Evolutionary conservation across 1,140 invertebrate species (phyloP).

Genomic region (Hestina assimilis): DNA sequence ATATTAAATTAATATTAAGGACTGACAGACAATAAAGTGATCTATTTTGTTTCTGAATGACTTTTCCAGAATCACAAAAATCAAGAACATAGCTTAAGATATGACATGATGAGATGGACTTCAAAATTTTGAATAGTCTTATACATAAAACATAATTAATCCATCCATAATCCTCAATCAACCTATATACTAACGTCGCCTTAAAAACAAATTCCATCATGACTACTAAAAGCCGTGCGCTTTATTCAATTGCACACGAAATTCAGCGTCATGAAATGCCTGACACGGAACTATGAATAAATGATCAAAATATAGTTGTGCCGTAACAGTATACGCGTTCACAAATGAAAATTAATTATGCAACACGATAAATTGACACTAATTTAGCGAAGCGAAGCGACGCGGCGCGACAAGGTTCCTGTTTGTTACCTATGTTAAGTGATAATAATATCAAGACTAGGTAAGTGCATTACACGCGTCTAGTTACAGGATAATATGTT

Average conservation of each 20-base stretch:
- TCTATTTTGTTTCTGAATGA: too few relatives aligned
- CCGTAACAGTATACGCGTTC: conserved; percentile 49
- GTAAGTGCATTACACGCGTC: conserved; percentile 19
- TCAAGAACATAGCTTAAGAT: too few relatives aligned
- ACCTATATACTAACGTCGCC: not conserved
- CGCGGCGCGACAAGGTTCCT: conserved; percentile 36
- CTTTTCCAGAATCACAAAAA: too few relatives aligned
- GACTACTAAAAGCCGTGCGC: conserved; percentile 14
- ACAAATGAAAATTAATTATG: conserved; percentile 76
- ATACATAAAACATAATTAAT: not conserved
- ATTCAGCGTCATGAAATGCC: conserved; percentile 33
- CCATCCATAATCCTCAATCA: not conserved
- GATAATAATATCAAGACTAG: conserved; percentile 31
- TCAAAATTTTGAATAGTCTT: too few relatives aligned
- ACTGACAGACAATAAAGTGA: too few relatives aligned
- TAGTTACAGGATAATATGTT: not conserved
- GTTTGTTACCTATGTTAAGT: conserved; percentile 28
- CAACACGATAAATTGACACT: conserved; percentile 69
- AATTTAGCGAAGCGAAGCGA: conserved; percentile 48
- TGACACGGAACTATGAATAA: conserved; percentile 58
- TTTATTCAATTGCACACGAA: conserved; percentile 44
- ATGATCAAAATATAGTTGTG: conserved; percentile 65
- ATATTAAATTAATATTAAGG: too few relatives aligned
- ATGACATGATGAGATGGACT: too few relatives aligned
- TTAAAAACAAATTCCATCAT: conserved; percentile 11